These are phyloP conservation scores for Deroplatys truncata DNA, from an alignment of 2,888 invertebrate species.

Conservation along the genomic window DNA sequence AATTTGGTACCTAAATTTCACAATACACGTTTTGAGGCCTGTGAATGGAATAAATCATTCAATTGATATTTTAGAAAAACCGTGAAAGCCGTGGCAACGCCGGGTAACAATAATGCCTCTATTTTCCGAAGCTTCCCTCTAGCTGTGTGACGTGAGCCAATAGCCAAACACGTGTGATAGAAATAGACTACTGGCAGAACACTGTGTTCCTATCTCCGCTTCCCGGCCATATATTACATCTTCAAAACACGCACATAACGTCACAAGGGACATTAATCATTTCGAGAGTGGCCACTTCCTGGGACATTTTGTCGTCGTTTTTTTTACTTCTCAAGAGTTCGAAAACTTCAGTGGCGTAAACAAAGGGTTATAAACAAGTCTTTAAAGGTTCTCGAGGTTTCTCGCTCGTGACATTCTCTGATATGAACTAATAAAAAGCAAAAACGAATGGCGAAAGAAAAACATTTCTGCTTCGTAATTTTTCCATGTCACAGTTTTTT, in stretches of 20 bases:
- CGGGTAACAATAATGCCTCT: too few relatives aligned
- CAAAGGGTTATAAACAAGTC: not conserved
- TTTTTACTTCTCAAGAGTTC: not conserved
- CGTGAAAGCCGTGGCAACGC: too few relatives aligned
- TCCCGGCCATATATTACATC: not conserved
- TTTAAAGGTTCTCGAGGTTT: not conserved
- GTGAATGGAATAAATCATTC: too few relatives aligned
- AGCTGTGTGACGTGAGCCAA: too few relatives aligned
- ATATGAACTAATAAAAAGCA: not conserved
- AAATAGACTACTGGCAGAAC: too few relatives aligned
- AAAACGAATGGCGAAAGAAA: not conserved
- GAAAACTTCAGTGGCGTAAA: not conserved
- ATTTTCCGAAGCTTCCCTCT: too few relatives aligned
- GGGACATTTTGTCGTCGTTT: not conserved
- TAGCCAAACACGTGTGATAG: too few relatives aligned
- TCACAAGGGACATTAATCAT: not conserved
- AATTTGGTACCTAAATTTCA: too few relatives aligned
- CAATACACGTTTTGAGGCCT: too few relatives aligned
- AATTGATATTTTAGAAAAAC: too few relatives aligned
- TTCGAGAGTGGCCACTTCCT: not conserved
- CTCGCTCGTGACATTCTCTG: not conserved
- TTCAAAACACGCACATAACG: not conserved
- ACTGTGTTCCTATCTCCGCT: too few relatives aligned
- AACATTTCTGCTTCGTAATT: not conserved
- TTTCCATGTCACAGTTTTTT: not conserved